These are phyloP conservation scores for Acrocera orbiculus DNA, from an alignment of 2,888 invertebrate species.

Conservation along the genomic window DNA sequence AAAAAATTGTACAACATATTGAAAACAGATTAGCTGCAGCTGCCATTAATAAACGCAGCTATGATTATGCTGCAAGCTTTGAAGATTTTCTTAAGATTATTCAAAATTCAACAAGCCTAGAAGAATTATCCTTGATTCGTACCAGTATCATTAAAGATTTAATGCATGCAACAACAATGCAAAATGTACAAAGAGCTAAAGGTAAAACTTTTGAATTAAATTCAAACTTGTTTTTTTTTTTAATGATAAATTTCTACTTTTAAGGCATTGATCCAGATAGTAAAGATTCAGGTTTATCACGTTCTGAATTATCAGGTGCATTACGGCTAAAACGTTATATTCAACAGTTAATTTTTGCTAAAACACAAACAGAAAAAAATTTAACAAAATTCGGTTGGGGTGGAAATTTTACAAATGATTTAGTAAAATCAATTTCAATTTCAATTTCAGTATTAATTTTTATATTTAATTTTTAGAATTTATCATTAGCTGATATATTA, in stretches of 20 bases:
- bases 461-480: constrained; percentile 35
- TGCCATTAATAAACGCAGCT: constrained; percentile 62
- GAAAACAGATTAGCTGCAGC: constrained; percentile 62
- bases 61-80: constrained; percentile 75
- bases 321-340: constrained; percentile 72
- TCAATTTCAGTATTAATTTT: neutral
- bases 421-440: constrained; percentile 15
- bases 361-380: constrained; percentile 62
- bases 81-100: constrained; percentile 78
- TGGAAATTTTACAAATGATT: constrained; percentile 40
- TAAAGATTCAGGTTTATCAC: constrained; percentile 36
- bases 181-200: constrained; percentile 74
- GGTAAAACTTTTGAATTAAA: constrained; percentile 40
- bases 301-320: constrained; percentile 63
- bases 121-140: constrained; percentile 67
- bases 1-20: constrained; percentile 66
- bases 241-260: neutral
- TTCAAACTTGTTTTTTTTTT: neutral
- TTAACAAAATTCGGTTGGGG: constrained; percentile 60
- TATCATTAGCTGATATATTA: constrained; percentile 54
- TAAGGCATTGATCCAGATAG: constrained; percentile 26
- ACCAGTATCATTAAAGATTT: constrained; percentile 78
- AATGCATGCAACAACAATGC: constrained; percentile 83
- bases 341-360: constrained; percentile 62
- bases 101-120: constrained; percentile 59